Conservation (phyloP, 1,140 invertebrate species). For the Aethina tumida region DNA sequence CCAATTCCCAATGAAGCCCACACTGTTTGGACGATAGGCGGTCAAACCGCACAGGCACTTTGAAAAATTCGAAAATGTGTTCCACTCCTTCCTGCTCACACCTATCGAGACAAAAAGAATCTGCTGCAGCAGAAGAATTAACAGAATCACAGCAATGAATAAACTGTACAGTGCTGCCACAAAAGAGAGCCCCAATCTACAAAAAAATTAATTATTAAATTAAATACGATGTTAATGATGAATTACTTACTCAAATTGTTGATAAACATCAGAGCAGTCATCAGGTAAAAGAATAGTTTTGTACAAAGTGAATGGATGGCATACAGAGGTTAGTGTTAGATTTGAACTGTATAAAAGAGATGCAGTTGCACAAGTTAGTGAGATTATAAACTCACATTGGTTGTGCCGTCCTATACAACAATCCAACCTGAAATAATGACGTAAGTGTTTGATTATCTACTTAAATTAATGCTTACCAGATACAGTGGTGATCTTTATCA, state of each 20-base stretch:
- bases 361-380: conserved; percentile 46
- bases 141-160: conserved; percentile 18
- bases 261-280: conserved; percentile 61
- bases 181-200: conserved; percentile 29
- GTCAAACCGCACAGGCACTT: conserved; percentile 25
- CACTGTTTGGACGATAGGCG: conserved; percentile 17
- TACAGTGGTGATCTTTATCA: conserved; percentile 40
- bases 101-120: conserved; percentile 26
- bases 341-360: conserved; percentile 57
- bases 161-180: conserved; percentile 30
- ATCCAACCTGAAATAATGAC: conserved; percentile 49
- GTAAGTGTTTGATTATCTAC: too few relatives aligned
- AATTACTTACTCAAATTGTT: conserved; percentile 50
- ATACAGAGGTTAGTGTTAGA: conserved; percentile 59
- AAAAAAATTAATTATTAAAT: conserved; percentile 16
- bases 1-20: conserved; percentile 27
- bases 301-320: conserved; percentile 55
- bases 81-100: conserved; percentile 26
- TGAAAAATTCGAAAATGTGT: conserved; percentile 17
- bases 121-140: conserved; percentile 24
- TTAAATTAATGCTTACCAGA: conserved; percentile 35
- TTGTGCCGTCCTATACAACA: conserved; percentile 60
- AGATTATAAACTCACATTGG: conserved; percentile 48
- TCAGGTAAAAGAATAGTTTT: conserved; percentile 54
- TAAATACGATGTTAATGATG: conserved; percentile 3